These are phyloP conservation scores for Cyclura pinguis DNA, from an alignment of 2,797 vertebrate genomes.

Conservation along the genomic window DNA sequence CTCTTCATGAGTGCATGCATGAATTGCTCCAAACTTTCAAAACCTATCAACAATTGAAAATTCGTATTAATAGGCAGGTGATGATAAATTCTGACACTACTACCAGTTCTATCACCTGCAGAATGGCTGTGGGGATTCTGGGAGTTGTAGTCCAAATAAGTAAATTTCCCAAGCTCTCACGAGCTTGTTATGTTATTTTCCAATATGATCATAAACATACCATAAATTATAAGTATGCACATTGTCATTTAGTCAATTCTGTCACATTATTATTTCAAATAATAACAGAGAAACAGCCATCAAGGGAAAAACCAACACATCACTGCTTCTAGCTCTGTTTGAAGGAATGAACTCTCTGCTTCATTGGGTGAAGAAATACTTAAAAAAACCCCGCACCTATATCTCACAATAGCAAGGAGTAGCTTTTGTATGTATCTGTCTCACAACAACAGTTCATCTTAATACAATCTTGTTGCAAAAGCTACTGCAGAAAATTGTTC, in stretches of 20 bases:
- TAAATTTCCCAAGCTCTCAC: too few species aligned
- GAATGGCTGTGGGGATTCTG: too few species aligned
- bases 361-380: constrained; percentile 61
- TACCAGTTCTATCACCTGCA: neutral
- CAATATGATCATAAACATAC: constrained; percentile 29
- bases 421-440: constrained; percentile 65
- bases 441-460: constrained; percentile 78
- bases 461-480: constrained; percentile 77
- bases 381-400: constrained; percentile 22
- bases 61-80: neutral
- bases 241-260: constrained; percentile 37
- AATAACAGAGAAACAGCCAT: constrained; percentile 22
- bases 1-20: too few species aligned
- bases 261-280: constrained; percentile 47
- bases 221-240: constrained; percentile 29
- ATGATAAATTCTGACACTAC: neutral
- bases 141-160: too few species aligned
- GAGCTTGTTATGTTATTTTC: constrained; percentile 7
- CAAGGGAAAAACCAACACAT: constrained; percentile 14
- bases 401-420: constrained; percentile 62
- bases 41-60: neutral
- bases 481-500: constrained; percentile 77
- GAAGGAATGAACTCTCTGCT: constrained; percentile 42
- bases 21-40: neutral
- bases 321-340: constrained; percentile 53